Base-by-base conservation (phyloP, 2,888 invertebrate species). In the Eupeodes latifasciatus region DNA sequence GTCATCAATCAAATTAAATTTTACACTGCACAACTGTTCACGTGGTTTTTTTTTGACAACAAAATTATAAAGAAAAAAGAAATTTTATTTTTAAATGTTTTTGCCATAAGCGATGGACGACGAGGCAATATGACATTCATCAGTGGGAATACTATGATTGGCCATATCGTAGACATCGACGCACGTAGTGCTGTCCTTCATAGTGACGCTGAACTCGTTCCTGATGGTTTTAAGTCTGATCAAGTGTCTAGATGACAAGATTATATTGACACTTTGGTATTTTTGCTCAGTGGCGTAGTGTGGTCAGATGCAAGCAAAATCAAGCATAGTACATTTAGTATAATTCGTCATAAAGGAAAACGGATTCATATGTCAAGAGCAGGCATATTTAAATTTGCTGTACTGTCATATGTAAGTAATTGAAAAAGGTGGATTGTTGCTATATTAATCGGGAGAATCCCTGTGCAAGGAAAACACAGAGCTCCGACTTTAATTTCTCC, bases 1-100 rank as follows among this genome's bases (percentile, higher is more conserved):
- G 83, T 83, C 86, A 86, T 86, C 86, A 86, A 86, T 86, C 86
- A 86, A 79, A 66, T 71, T 69, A 79, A 75, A 57, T 75, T 79
- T 62, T 64, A 86, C 83, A 79, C 75, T 82, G 59, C 75, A 79
- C 83, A 79, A 82, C 81, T 82, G 82, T 83, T 83, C 11, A 10
- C 44, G 62, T 59, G 55, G 57, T 55, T 27, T 59, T 77, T 77
- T 79, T 40, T 40, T 40, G 9, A 40, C 5, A 40, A 5, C 5
- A 40, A 40, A 40, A 40, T 27, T 27, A 27, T 27, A 40, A 40
- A 40, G 9, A 40, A 40, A 40, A 40, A 40, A 12, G 67, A 71
- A 62, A 53, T 81, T 76, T 76, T 66, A 36, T 81, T 81, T 81
- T 71, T 11, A 76, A 85, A 51, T 40, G 27, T 71, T 67, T 40